These are phyloP conservation scores for Xylocopa sonorina DNA, from an alignment of 1,140 invertebrate species.

Conservation along the genomic window DNA sequence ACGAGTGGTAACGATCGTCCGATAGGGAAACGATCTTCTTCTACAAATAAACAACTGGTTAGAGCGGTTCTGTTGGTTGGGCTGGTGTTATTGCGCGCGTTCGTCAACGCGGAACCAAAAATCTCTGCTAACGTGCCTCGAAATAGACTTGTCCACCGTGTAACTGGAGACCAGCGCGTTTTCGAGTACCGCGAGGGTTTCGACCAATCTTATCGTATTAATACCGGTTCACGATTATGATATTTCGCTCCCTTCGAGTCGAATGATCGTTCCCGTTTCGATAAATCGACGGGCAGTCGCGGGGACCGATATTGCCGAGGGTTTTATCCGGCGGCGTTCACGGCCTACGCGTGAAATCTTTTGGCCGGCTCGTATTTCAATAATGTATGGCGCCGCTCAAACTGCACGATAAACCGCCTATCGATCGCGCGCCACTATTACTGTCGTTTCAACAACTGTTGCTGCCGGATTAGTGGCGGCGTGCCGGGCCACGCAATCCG, in stretches of 20 bases:
- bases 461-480: slow-evolving; percentile 42
- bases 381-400: slow-evolving; percentile 29
- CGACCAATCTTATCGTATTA: neutral
- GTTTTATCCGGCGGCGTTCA: neutral
- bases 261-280: neutral
- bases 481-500: slow-evolving; percentile 13
- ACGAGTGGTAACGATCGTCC: too few species aligned
- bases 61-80: too few species aligned
- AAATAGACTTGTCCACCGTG: too few species aligned
- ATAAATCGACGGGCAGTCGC: neutral
- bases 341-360: slow-evolving; percentile 30
- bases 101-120: too few species aligned
- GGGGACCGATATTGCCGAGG: neutral
- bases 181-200: neutral
- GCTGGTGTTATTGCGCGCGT: too few species aligned
- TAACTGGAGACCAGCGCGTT: neutral
- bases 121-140: too few species aligned
- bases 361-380: slow-evolving; percentile 34
- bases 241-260: neutral
- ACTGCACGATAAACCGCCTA: slow-evolving; percentile 44
- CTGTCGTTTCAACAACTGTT: slow-evolving; percentile 50
- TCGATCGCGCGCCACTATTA: slow-evolving; percentile 40
- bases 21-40: too few species aligned
- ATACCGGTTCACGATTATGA: neutral
- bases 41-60: too few species aligned